Evolutionary conservation across 2,113 vertebrate genomes (phyloP), one percentile per base, ranked within the genome.

Genomic region (Nannobrachium achirus): DNA sequence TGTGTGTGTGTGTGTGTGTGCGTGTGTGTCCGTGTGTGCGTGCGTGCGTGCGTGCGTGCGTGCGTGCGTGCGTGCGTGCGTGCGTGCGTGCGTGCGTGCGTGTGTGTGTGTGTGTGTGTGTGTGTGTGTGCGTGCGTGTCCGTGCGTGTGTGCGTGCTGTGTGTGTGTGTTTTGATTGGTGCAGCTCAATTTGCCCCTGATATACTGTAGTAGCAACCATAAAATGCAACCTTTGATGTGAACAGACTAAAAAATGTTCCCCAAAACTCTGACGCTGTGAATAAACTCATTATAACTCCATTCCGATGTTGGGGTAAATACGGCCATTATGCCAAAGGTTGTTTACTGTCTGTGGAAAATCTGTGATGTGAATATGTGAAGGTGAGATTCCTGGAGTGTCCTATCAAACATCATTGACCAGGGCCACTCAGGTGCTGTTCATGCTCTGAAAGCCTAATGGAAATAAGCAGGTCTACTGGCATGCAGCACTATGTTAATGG

Each of bases 361-460:
- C 39, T 78, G 64, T 61, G 49, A 78, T 79, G 71, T 73, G 75
- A 11, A 62, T 59, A 0, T 48, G 19, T 38, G 71, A 74, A 80
- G 65, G 66, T 77, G 51, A 76, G 62, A 18, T 7, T 70, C 33
- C 69, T 57, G 15, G 50, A 65, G 65, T 63, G 70, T 33, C 1
- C 3, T 68, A 82, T 80, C 83, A 83, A 73, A 75, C 65, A 80
- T 78, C 57, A 20, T 72, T 88, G 72, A 78, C 81, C 75, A 48
- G 45, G 57, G 70, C 59, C 73, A 44, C 67, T 75, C 40, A 75
- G 51, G 49, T 68, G 38, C 73, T 42, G 42, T 65, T 68, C 63
- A 56, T 79, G 72, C 56, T 16, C 58, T 67, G 55, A 61, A 71
- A 70, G 14, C 52, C 50, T 69, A 83, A 87, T 81, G 58, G 79